Evolutionary conservation across 1,140 invertebrate species (phyloP).

Genomic region (Calycopis cecrops): DNA sequence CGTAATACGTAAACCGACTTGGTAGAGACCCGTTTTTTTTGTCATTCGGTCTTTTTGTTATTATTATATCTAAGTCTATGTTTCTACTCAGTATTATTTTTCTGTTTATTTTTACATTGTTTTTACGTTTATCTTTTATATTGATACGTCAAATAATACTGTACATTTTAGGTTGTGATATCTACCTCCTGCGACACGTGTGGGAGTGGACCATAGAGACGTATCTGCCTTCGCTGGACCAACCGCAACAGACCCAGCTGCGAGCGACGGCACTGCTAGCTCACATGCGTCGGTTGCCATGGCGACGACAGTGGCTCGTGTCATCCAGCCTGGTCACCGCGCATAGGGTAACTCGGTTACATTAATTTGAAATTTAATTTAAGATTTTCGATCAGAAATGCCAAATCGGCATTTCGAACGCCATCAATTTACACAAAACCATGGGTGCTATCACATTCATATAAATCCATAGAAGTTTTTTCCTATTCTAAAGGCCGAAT

Average conservation of each 20-base stretch:
- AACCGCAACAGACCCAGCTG: background rate
- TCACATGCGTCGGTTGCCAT: slow-evolving; percentile 31
- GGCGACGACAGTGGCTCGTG: slow-evolving; percentile 40
- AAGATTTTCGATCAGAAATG: too few species aligned
- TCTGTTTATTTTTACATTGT: background rate
- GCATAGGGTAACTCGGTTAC: slow-evolving; percentile 32
- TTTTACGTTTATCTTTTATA: background rate
- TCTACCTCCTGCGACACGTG: slow-evolving; percentile 33
- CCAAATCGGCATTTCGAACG: too few species aligned
- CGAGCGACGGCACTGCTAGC: slow-evolving; percentile 24
- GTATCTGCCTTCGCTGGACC: slow-evolving; percentile 9
- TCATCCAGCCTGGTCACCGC: slow-evolving; percentile 27
- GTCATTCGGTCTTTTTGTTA: too few species aligned
- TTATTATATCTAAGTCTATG: too few species aligned
- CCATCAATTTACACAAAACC: too few species aligned
- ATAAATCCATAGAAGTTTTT: too few species aligned
- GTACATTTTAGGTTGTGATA: slow-evolving; percentile 32
- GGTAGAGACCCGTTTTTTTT: too few species aligned
- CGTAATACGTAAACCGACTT: too few species aligned
- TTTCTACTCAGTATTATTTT: too few species aligned
- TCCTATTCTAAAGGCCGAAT: too few species aligned
- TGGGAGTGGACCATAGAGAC: slow-evolving; percentile 40
- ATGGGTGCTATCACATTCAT: too few species aligned
- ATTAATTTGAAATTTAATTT: too few species aligned
- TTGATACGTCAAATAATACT: background rate